Conservation (phyloP, 2,888 invertebrate species). For the Ypsolopha sequella region DNA sequence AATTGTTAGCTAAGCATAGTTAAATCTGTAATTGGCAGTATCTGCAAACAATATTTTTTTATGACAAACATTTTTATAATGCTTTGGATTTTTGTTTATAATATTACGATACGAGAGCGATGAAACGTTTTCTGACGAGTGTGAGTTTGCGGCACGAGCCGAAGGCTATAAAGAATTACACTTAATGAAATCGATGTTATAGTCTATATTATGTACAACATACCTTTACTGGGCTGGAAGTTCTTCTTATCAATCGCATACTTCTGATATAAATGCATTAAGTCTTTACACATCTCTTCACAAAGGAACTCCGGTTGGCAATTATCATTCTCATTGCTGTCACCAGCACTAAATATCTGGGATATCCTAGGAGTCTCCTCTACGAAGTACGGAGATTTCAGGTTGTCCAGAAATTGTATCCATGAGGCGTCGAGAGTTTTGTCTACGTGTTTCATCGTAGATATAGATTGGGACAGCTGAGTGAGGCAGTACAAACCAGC, state of each 20-base stretch:
- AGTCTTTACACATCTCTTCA: constrained; percentile 40
- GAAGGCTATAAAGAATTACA: no score
- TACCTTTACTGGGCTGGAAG: constrained; percentile 37
- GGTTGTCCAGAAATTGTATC: constrained; percentile 32
- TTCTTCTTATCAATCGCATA: constrained; percentile 29
- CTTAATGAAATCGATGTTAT: no score
- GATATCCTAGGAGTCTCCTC: background rate
- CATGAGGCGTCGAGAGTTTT: constrained; percentile 26
- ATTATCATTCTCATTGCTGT: constrained; percentile 21
- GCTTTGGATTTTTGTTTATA: no score
- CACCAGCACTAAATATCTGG: constrained; percentile 20
- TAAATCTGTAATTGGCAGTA: no score
- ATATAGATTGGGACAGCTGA: constrained; percentile 34
- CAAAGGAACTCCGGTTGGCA: constrained; percentile 50
- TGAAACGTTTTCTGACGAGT: no score
- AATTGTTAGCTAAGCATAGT: no score
- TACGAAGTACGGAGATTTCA: constrained; percentile 26
- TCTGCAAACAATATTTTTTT: no score
- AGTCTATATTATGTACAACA: no score
- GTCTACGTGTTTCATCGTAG: constrained; percentile 27
- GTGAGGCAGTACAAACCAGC: constrained; percentile 41
- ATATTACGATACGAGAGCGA: no score
- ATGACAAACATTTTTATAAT: no score
- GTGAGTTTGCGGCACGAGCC: no score
- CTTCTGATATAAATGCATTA: constrained; percentile 36